Evolutionary conservation across 1,140 invertebrate genomes (phyloP).

Genomic region (Galendromus occidentalis): DNA sequence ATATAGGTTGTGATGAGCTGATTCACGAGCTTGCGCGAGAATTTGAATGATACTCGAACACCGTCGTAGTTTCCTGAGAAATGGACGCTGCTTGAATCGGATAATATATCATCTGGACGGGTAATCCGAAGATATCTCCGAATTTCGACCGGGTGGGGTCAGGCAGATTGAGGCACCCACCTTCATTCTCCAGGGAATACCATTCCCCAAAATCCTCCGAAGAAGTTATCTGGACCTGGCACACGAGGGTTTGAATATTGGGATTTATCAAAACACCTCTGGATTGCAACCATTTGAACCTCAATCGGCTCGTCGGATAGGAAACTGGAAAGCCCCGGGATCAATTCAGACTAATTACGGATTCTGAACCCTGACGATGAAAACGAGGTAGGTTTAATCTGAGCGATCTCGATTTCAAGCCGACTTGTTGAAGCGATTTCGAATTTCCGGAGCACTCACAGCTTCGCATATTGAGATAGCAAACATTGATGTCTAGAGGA

Average conservation of each 20-base stretch:
- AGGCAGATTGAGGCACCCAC: neutral
- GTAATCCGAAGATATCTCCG: neutral
- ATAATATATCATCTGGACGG: too few relatives aligned
- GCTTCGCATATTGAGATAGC: neutral
- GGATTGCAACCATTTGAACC: neutral
- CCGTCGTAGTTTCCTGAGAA: neutral
- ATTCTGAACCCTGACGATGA: neutral
- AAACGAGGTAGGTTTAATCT: too few relatives aligned
- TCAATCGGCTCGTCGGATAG: neutral
- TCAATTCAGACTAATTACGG: neutral
- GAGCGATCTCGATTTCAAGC: too few relatives aligned
- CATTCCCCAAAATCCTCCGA: neutral
- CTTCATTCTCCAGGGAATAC: neutral
- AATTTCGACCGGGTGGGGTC: neutral
- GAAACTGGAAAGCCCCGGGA: too few relatives aligned
- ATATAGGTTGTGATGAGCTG: neutral
- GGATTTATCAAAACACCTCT: neutral
- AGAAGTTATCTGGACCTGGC: neutral
- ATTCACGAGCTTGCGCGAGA: neutral
- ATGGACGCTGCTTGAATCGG: too few relatives aligned
- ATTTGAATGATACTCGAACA: neutral
- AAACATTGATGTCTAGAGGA: neutral
- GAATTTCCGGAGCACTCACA: neutral
- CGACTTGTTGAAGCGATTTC: too few relatives aligned
- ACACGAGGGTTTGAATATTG: neutral